Evolutionary conservation across 2,888 invertebrate species (phyloP).

Genomic region (Cyclophora albipunctata): DNA sequence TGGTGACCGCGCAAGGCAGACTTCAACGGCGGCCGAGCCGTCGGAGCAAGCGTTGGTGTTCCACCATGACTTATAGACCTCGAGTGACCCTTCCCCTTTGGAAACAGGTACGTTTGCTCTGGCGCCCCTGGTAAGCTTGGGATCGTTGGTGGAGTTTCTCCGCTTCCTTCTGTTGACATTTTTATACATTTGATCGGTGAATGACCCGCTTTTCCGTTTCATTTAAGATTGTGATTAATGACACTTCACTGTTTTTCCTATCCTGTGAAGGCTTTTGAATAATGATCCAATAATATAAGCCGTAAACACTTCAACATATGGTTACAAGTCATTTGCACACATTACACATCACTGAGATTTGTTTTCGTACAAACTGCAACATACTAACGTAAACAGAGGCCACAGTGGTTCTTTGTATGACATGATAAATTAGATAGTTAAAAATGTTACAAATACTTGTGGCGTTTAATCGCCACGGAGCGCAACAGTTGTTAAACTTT

Average conservation of each 20-base stretch:
- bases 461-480: conserved; percentile 37
- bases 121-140: conserved; percentile 70
- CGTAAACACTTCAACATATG: conserved; percentile 61
- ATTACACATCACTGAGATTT: conserved; percentile 52
- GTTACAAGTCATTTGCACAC: conserved; percentile 64
- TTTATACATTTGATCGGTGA: conserved; percentile 77
- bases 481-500: conserved; percentile 35
- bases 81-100: conserved; percentile 79
- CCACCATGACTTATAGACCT: conserved; percentile 92
- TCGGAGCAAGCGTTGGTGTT: conserved; percentile 61
- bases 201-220: conserved; percentile 52
- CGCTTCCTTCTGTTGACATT: conserved; percentile 81
- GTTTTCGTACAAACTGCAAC: conserved; percentile 25
- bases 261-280: conserved; percentile 8
- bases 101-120: conserved; percentile 71
- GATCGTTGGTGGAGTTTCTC: conserved; percentile 70
- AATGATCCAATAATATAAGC: conserved; percentile 4
- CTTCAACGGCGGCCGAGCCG: conserved; percentile 83
- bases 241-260: conserved; percentile 34
- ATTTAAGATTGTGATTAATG: conserved; percentile 54
- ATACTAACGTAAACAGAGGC: conserved; percentile 29
- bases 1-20: conserved; percentile 85
- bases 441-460: no score
- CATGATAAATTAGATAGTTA: no score
- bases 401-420: no score